Evolutionary conservation across 2,113 vertebrate genomes (phyloP).

Genomic region (Rhadina sibilatrix): DNA sequence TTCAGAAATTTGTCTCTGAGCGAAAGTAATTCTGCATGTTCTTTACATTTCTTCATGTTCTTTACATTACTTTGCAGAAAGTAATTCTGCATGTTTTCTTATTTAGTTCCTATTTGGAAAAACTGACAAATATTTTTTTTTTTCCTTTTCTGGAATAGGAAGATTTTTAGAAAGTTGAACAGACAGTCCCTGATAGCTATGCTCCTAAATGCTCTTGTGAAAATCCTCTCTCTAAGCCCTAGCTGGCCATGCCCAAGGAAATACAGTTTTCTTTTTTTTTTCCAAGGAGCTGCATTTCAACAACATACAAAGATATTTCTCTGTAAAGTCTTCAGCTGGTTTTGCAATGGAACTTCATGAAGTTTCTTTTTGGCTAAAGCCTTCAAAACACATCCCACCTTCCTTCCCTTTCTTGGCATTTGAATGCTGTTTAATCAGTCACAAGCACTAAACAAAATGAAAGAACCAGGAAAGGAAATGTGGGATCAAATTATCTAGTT

Average conservation of each 20-base stretch:
- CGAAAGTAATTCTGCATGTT: not conserved
- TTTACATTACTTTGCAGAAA: not conserved
- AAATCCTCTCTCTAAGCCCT: not conserved
- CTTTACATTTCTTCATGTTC: not conserved
- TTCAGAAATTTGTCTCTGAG: not conserved
- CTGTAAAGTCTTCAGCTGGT: not conserved
- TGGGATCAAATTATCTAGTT: constrained; percentile 40
- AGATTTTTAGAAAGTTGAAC: not conserved
- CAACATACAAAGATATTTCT: not conserved
- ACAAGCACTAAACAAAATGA: constrained; percentile 11
- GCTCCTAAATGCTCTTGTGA: not conserved
- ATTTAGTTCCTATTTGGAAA: not conserved
- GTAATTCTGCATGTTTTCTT: not conserved
- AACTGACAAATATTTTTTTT: not conserved
- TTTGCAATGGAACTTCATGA: not conserved
- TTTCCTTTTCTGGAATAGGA: not conserved
- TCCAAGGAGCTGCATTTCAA: not conserved
- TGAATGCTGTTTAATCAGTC: not conserved
- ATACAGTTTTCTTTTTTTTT: not conserved
- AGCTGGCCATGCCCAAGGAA: not conserved
- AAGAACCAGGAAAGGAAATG: constrained; percentile 35
- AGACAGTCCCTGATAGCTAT: not conserved
- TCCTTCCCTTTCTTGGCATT: not conserved
- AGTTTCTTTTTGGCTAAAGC: not conserved
- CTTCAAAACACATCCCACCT: constrained; percentile 20